Conservation (phyloP, 2,113 vertebrate genomes). For the Burhinus bistriatus region DNA sequence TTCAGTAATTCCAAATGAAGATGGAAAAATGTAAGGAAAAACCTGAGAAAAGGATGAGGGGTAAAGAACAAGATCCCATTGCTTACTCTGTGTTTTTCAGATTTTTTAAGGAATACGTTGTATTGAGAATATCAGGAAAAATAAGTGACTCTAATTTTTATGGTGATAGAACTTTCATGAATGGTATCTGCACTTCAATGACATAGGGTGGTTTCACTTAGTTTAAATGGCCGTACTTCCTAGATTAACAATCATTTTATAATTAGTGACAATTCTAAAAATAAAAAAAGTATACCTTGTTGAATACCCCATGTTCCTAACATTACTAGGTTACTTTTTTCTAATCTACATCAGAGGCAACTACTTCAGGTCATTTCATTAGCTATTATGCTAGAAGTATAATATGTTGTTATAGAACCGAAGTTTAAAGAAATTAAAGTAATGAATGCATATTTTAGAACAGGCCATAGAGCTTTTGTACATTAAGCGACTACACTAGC, state of each 20-base stretch:
- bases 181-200: neutral
- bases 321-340: neutral
- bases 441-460: constrained; percentile 36
- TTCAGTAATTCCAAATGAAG: neutral
- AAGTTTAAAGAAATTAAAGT: constrained; percentile 17
- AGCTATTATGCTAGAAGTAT: neutral
- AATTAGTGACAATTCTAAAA: neutral
- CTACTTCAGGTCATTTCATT: neutral
- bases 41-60: neutral
- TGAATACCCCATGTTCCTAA: neutral
- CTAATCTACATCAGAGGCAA: neutral
- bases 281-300: neutral
- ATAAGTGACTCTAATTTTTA: neutral
- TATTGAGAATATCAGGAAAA: neutral
- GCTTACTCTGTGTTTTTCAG: neutral
- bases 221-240: neutral
- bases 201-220: neutral
- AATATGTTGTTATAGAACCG: neutral
- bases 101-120: neutral
- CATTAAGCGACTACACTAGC: neutral
- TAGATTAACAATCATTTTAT: neutral
- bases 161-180: neutral
- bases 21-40: neutral
- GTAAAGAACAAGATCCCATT: neutral
- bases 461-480: constrained; percentile 4